Percentiles rank a stretch among this genome's conserved stretches.
phyloP scores from a whole-genome alignment of 2,113 vertebrate species.

The Mormyrus iriodes region DNA sequence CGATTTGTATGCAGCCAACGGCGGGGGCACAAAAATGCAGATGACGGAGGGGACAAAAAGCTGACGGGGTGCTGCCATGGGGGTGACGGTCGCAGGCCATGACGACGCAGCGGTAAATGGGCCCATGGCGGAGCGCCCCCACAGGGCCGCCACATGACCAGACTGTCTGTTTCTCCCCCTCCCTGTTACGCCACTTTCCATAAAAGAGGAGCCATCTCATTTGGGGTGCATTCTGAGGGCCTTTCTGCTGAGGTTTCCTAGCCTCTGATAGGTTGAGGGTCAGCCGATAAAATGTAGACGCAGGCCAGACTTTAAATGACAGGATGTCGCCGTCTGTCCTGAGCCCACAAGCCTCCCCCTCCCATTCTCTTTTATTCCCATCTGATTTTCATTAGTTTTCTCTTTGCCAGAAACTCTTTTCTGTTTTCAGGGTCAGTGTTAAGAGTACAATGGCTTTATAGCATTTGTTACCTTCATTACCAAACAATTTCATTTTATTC shows the following conservation, averaged over 20 bases:
- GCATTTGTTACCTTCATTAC: too few relatives aligned
- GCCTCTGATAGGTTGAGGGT: background rate
- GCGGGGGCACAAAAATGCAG: constrained; percentile 50
- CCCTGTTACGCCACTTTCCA: background rate
- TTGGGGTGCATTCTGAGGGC: background rate
- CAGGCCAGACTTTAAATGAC: background rate
- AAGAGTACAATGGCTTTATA: too few relatives aligned
- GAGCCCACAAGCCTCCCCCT: background rate
- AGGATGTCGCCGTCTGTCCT: background rate
- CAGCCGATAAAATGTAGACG: background rate
- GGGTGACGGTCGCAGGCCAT: constrained; percentile 37
- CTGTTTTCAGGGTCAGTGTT: too few relatives aligned
- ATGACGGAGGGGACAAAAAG: constrained; percentile 53
- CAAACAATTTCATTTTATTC: too few relatives aligned
- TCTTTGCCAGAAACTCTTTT: background rate
- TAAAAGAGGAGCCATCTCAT: background rate
- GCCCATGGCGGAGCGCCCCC: background rate
- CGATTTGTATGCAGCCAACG: constrained; percentile 48
- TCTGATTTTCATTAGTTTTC: constrained; percentile 3
- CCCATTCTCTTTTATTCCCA: background rate
- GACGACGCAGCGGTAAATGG: constrained; percentile 41
- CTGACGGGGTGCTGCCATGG: constrained; percentile 41
- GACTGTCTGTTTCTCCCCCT: background rate
- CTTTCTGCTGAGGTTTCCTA: background rate
- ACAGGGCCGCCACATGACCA: background rate